Conservation (phyloP, 2,113 vertebrate species). For the Phodopus roborovskii region DNA sequence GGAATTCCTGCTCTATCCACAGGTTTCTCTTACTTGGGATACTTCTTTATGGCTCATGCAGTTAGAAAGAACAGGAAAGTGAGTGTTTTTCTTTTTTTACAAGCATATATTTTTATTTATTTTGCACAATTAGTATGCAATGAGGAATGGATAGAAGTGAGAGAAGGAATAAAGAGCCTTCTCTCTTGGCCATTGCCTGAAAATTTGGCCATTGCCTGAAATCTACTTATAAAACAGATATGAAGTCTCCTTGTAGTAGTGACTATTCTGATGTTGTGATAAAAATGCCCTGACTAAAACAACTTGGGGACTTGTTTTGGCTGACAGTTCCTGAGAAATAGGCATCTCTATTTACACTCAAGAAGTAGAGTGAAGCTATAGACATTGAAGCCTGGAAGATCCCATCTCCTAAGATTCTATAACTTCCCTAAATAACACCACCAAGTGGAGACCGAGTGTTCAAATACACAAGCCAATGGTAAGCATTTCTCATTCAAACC, state of each 20-base stretch:
- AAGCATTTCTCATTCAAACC: not conserved
- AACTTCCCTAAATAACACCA: not conserved
- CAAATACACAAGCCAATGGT: not conserved
- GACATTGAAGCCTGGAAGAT: too few species aligned
- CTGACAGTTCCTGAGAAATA: not conserved
- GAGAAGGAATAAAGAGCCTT: not conserved
- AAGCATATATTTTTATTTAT: conserved; percentile 31
- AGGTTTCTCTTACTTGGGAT: conserved; percentile 52
- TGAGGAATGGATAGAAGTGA: not conserved
- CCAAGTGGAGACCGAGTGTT: not conserved
- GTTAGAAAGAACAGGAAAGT: conserved; percentile 46
- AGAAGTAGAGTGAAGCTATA: not conserved
- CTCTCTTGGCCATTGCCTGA: not conserved
- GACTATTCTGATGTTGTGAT: not conserved
- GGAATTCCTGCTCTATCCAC: not conserved
- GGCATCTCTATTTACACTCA: not conserved
- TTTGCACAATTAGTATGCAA: conserved; percentile 11
- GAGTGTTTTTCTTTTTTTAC: conserved; percentile 55
- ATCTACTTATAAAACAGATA: conserved; percentile 23
- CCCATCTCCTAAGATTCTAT: not conserved
- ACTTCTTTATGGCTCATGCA: conserved; percentile 32
- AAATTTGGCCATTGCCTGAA: not conserved
- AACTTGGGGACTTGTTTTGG: not conserved
- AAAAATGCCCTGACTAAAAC: not conserved
- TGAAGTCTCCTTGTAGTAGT: not conserved